phyloP scores from a whole-genome alignment of 1,140 invertebrate genomes.

The Bombus breviceps region DNA sequence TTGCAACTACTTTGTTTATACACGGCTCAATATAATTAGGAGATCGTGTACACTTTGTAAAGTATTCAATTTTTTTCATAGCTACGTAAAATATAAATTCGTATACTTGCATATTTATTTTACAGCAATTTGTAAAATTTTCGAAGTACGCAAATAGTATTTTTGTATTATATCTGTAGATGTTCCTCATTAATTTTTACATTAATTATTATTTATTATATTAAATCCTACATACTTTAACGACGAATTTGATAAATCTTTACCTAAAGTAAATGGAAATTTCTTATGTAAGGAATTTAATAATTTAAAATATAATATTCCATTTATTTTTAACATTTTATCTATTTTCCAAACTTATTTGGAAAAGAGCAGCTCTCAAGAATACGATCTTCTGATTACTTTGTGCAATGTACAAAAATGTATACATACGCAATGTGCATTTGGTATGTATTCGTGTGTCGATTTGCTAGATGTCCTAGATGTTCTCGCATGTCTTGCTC shows the following conservation, averaged over 20 bases:
- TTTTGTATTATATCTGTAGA: neutral
- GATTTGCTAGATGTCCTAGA: conserved; percentile 6
- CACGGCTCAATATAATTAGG: conserved; percentile 20
- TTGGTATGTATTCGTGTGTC: conserved; percentile 1
- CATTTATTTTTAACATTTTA: neutral
- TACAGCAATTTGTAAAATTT: neutral
- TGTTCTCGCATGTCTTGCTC: neutral
- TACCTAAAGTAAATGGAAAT: neutral
- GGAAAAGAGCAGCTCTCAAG: neutral
- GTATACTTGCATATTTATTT: neutral
- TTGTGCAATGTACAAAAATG: neutral
- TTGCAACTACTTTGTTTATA: conserved; percentile 17
- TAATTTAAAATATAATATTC: neutral
- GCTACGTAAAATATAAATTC: neutral
- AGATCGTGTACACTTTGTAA: neutral
- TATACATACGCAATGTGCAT: neutral
- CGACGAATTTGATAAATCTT: neutral
- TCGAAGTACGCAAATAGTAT: neutral
- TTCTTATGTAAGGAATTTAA: neutral
- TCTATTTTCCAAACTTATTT: too few species aligned
- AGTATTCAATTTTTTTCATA: neutral
- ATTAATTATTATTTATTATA: neutral
- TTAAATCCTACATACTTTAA: neutral
- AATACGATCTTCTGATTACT: neutral
- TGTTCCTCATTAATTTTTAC: neutral